Conservation (phyloP, 2,888 invertebrate species). For the Hermaeophaga mercurialis region DNA sequence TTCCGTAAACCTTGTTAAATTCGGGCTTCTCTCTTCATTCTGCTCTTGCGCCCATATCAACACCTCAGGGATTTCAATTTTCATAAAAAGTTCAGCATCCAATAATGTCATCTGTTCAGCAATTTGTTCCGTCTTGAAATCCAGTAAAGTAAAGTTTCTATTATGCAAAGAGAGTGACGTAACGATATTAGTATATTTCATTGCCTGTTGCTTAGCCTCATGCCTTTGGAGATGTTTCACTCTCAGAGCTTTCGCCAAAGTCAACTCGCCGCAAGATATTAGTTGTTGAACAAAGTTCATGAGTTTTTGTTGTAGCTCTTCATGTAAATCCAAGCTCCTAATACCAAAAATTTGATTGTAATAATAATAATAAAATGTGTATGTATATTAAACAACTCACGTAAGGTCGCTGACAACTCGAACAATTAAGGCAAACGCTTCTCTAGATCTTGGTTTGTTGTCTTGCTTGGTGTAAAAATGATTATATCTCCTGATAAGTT, state of each 20-base stretch:
- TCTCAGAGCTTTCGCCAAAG: constrained; percentile 86
- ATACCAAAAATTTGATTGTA: no score
- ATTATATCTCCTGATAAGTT: constrained; percentile 80
- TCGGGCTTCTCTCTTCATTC: constrained; percentile 95
- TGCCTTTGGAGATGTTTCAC: constrained; percentile 90
- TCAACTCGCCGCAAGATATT: constrained; percentile 89
- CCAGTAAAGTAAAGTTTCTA: constrained; percentile 71
- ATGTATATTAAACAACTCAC: constrained; percentile 75
- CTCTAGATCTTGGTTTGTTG: constrained; percentile 78
- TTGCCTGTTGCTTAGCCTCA: constrained; percentile 49
- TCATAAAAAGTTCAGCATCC: constrained; percentile 93
- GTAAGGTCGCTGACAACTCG: constrained; percentile 95
- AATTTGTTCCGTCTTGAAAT: constrained; percentile 92
- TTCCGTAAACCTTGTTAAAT: constrained; percentile 95
- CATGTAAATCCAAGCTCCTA: constrained; percentile 85
- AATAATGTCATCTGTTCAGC: constrained; percentile 98
- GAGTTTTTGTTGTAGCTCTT: constrained; percentile 76
- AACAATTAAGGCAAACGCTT: constrained; percentile 91
- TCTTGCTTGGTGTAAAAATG: constrained; percentile 75
- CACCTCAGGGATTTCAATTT: constrained; percentile 97
- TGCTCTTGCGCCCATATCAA: constrained; percentile 97
- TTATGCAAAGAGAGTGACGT: constrained; percentile 48
- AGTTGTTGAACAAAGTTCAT: constrained; percentile 95
- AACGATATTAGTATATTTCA: constrained; percentile 40
- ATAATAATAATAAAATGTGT: not conserved